Percentiles rank a stretch among this genome's conserved stretches.
Conservation (phyloP, 1,140 invertebrate genomes). For the Carposina sasakii region DNA sequence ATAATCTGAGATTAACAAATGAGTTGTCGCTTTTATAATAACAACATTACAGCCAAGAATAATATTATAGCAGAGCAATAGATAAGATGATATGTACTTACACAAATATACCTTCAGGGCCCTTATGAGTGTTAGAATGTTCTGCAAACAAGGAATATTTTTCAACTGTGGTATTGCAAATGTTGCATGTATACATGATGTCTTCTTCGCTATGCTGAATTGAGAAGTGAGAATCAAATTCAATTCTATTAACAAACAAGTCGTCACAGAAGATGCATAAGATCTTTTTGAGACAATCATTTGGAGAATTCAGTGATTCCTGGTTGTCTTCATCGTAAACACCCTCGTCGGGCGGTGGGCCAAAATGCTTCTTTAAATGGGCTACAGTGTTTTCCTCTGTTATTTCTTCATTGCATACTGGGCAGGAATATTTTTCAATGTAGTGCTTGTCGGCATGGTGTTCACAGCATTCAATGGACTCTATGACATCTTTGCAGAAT, state of each 20-base stretch:
- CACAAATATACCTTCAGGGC: slow-evolving; percentile 46
- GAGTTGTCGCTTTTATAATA: too few species aligned
- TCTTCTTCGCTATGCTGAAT: slow-evolving; percentile 40
- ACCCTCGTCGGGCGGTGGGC: slow-evolving; percentile 21
- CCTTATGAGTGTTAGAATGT: slow-evolving; percentile 50
- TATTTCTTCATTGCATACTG: slow-evolving; percentile 48
- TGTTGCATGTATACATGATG: slow-evolving; percentile 47
- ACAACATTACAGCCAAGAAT: too few species aligned
- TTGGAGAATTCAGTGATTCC: slow-evolving; percentile 29
- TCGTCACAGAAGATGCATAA: slow-evolving; percentile 42
- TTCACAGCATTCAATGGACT: slow-evolving; percentile 27
- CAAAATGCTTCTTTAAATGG: slow-evolving; percentile 52
- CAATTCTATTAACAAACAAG: slow-evolving; percentile 37
- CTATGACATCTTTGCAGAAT: slow-evolving; percentile 27
- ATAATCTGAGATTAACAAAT: too few species aligned
- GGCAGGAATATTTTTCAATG: slow-evolving; percentile 38
- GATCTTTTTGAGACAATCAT: slow-evolving; percentile 49
- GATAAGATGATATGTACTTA: slow-evolving; percentile 31
- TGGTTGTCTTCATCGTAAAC: slow-evolving; percentile 13
- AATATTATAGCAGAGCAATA: slow-evolving; percentile 6
- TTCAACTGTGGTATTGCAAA: slow-evolving; percentile 47
- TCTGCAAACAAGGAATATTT: slow-evolving; percentile 48
- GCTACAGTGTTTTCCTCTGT: slow-evolving; percentile 32
- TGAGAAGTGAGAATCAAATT: slow-evolving; percentile 51
- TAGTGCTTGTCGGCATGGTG: slow-evolving; percentile 46